Conservation (phyloP, 2,113 vertebrate species). For the Gnathonemus echidnorhynchus region DNA sequence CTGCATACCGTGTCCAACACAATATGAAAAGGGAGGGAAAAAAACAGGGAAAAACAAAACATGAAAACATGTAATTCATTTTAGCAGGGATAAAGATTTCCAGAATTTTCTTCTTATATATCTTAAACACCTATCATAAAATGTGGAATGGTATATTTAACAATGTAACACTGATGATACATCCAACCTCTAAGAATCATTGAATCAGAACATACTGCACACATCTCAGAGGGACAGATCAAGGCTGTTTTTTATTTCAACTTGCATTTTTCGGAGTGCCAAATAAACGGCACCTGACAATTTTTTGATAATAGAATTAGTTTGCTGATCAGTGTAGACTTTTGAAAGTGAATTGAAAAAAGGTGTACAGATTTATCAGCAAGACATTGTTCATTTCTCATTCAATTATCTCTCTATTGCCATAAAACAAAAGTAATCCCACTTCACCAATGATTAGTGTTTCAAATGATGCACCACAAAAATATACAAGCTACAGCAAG, state of each 20-base stretch:
- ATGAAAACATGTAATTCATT: slow-evolving; percentile 19
- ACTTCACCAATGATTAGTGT: slow-evolving; percentile 3
- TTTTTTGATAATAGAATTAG: neutral
- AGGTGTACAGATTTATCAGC: neutral
- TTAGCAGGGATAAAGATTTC: slow-evolving; percentile 18
- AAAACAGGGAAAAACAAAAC: neutral
- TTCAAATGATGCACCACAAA: neutral
- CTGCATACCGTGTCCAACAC: neutral
- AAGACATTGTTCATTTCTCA: neutral
- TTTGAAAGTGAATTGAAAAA: neutral
- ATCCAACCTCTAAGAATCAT: neutral
- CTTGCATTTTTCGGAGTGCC: neutral
- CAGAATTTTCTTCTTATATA: neutral
- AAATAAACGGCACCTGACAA: neutral
- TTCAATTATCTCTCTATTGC: neutral
- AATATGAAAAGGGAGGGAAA: neutral
- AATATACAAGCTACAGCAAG: neutral
- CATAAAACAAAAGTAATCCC: neutral
- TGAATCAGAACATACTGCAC: neutral
- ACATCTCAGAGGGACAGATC: neutral
- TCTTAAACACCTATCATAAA: neutral
- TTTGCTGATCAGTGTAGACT: neutral
- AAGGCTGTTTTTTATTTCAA: neutral
- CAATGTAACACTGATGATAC: neutral
- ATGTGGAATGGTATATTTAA: neutral